Conservation (phyloP, 2,113 vertebrate genomes). For the Gracilinanus agilis region DNA sequence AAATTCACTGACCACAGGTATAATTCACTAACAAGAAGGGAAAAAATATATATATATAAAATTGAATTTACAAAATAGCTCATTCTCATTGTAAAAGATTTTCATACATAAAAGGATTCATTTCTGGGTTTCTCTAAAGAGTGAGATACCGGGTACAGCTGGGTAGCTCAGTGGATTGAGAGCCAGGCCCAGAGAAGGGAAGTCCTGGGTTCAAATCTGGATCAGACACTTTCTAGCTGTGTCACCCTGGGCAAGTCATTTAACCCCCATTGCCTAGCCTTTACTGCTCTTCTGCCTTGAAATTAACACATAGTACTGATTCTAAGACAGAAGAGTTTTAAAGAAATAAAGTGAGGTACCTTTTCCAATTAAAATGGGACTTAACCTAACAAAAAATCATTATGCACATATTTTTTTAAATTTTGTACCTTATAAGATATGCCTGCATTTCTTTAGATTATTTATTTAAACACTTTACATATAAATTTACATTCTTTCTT, state of each 20-base stretch:
- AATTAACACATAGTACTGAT: too few species aligned
- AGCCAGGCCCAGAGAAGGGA: too few species aligned
- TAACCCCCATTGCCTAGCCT: too few species aligned
- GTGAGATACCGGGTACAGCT: background rate
- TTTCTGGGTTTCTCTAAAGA: slow-evolving; percentile 28
- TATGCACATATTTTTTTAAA: background rate
- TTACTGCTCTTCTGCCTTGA: too few species aligned
- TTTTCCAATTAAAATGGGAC: background rate
- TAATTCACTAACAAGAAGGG: background rate
- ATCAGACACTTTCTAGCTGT: too few species aligned
- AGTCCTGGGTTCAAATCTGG: too few species aligned
- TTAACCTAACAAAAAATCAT: background rate
- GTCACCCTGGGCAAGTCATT: too few species aligned
- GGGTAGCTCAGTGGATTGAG: too few species aligned
- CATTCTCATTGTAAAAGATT: slow-evolving; percentile 19
- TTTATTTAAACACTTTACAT: background rate
- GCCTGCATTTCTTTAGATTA: background rate
- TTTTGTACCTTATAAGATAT: background rate
- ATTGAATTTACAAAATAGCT: slow-evolving; percentile 30
- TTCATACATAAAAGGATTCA: slow-evolving; percentile 23
- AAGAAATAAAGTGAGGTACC: too few species aligned
- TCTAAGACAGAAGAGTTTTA: too few species aligned
- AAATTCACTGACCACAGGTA: background rate
- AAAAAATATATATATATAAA: background rate
- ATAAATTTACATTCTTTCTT: background rate